phyloP scores from a whole-genome alignment of 2,113 vertebrate genomes.

The Rissa tridactyla region DNA sequence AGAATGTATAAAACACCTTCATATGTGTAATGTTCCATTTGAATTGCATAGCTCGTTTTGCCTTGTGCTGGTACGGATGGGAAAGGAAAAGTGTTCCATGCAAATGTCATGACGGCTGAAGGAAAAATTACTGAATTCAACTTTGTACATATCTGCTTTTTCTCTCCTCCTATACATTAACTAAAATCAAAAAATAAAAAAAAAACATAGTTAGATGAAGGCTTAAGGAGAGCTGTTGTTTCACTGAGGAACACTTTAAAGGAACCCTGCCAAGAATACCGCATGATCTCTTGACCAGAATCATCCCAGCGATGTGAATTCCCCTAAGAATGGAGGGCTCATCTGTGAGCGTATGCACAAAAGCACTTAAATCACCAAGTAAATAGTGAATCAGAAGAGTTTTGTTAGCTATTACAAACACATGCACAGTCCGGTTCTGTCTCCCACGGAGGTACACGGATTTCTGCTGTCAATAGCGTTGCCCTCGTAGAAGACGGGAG shows the following conservation, averaged over 20 bases:
- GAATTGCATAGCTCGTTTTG: neutral
- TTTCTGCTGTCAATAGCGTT: neutral
- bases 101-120: neutral
- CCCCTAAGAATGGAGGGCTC: neutral
- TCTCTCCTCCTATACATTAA: neutral
- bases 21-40: neutral
- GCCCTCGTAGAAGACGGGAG: neutral
- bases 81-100: neutral
- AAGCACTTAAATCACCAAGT: neutral
- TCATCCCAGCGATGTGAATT: neutral
- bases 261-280: neutral
- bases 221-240: neutral
- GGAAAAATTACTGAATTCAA: neutral
- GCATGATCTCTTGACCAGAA: neutral
- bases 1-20: neutral
- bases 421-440: neutral
- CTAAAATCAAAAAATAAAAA: neutral
- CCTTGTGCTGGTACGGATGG: neutral
- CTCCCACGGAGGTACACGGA: fast-evolving
- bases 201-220: neutral
- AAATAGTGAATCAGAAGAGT: neutral
- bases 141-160: neutral
- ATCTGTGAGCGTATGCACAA: neutral
- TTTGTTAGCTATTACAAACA: neutral
- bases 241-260: neutral